Evolutionary conservation across 2,113 vertebrate genomes (phyloP).

Genomic region (Xenopus laevis): DNA sequence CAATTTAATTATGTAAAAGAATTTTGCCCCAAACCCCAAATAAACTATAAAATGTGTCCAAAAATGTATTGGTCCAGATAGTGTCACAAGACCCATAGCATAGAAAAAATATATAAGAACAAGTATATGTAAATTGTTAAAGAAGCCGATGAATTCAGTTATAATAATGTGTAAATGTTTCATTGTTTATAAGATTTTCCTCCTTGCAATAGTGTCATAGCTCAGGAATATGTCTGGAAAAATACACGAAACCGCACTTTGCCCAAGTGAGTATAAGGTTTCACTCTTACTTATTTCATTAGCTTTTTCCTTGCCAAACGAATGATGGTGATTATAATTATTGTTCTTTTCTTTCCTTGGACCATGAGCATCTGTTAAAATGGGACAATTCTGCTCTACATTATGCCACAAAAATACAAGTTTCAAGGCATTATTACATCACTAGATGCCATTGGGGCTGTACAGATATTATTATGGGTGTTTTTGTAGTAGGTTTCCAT

Average conservation of each 20-base stretch:
- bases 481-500: conserved; percentile 19
- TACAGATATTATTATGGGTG: neutral
- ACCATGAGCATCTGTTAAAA: conserved; percentile 16
- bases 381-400: conserved; percentile 1
- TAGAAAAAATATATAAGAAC: too few relatives aligned
- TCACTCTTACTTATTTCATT: conserved; percentile 23
- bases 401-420: conserved; percentile 34
- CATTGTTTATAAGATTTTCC: too few relatives aligned
- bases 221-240: conserved; percentile 25
- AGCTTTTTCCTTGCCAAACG: conserved; percentile 13
- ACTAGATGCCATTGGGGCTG: conserved; percentile 6
- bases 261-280: conserved; percentile 17
- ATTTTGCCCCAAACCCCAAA: too few relatives aligned
- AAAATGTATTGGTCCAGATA: too few relatives aligned
- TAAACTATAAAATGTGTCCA: too few relatives aligned
- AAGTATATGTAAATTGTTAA: too few relatives aligned
- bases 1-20: too few relatives aligned
- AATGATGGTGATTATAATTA: conserved; percentile 25
- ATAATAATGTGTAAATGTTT: too few relatives aligned
- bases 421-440: conserved; percentile 21
- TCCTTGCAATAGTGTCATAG: neutral
- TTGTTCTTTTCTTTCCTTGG: conserved; percentile 4
- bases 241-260: neutral
- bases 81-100: too few relatives aligned
- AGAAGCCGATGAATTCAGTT: too few relatives aligned